These are phyloP conservation scores for Enteromius treurensis DNA, from an alignment of 2,797 vertebrate species.

Conservation along the genomic window DNA sequence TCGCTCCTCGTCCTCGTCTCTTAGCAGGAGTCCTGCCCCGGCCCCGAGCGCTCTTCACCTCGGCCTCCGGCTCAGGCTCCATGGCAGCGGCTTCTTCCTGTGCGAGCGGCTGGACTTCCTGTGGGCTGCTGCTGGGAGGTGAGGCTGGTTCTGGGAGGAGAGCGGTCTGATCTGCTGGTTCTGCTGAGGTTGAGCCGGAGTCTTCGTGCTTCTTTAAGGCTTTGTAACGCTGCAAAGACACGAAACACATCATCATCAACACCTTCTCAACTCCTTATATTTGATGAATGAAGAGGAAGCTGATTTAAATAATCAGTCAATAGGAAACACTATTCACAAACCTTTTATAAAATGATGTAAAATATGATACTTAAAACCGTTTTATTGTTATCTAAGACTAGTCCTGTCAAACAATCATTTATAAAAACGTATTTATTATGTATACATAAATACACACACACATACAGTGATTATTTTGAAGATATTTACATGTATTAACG, in stretches of 20 bases:
- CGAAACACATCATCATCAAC: not conserved
- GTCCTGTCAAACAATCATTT: too few species aligned
- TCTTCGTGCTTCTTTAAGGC: constrained; percentile 61
- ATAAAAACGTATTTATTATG: too few species aligned
- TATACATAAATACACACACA: too few species aligned
- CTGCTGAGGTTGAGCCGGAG: constrained; percentile 36
- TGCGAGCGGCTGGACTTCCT: not conserved
- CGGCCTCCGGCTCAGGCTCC: constrained; percentile 32
- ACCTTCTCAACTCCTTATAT: not conserved
- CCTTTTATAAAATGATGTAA: not conserved
- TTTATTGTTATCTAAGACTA: too few species aligned
- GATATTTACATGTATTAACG: too few species aligned
- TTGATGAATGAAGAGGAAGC: not conserved
- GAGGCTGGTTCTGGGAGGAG: constrained; percentile 3
- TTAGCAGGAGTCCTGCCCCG: constrained; percentile 66
- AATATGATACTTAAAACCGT: not conserved
- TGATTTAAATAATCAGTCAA: too few species aligned
- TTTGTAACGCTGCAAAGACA: constrained; percentile 69
- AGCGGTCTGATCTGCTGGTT: constrained; percentile 13
- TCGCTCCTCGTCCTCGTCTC: constrained; percentile 71
- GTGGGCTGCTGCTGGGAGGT: constrained; percentile 3
- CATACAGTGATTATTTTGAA: too few species aligned
- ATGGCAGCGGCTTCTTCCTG: constrained; percentile 25
- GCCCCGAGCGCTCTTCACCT: constrained; percentile 48
- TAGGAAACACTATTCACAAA: not conserved